A percentile compares a stretch with the other conserved stretches of the same genome.
Conservation (phyloP, 2,797 vertebrate species). For the Tenualosa ilisha region DNA sequence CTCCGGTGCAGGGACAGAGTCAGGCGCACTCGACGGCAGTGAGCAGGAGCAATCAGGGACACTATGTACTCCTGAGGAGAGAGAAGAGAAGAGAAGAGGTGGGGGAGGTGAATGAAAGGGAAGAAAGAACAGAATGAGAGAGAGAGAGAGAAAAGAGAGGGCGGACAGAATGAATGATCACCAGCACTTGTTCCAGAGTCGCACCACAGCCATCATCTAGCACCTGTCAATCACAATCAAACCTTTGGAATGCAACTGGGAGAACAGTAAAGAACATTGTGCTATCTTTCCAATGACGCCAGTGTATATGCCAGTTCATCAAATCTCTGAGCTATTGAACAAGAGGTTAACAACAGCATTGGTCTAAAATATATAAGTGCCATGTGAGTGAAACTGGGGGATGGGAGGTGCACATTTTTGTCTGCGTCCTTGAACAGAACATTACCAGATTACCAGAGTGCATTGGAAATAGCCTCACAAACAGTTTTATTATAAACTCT, state of each 20-base stretch:
- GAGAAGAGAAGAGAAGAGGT: neutral
- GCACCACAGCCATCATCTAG: neutral
- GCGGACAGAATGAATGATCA: neutral
- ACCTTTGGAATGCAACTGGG: constrained; percentile 22
- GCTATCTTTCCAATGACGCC: neutral
- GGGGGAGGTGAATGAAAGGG: neutral
- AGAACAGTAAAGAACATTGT: constrained; percentile 12
- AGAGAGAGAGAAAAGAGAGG: too few species aligned
- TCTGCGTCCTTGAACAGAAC: neutral
- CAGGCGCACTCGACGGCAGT: constrained; percentile 66
- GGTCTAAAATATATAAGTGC: neutral
- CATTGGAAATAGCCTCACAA: neutral
- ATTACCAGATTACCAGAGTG: neutral
- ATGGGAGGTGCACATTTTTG: neutral
- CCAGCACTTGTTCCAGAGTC: constrained; percentile 15
- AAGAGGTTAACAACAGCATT: neutral
- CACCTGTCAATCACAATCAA: constrained; percentile 7
- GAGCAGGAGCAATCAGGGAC: constrained; percentile 68
- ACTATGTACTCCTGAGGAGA: constrained; percentile 72
- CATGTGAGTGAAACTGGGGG: too few species aligned
- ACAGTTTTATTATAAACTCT: neutral
- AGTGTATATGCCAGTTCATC: neutral
- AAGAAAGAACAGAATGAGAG: neutral
- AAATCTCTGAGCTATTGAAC: neutral
- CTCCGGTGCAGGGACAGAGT: constrained; percentile 65